Conservation (phyloP, 2,888 invertebrate species). For the Macrophya alboannulata region DNA sequence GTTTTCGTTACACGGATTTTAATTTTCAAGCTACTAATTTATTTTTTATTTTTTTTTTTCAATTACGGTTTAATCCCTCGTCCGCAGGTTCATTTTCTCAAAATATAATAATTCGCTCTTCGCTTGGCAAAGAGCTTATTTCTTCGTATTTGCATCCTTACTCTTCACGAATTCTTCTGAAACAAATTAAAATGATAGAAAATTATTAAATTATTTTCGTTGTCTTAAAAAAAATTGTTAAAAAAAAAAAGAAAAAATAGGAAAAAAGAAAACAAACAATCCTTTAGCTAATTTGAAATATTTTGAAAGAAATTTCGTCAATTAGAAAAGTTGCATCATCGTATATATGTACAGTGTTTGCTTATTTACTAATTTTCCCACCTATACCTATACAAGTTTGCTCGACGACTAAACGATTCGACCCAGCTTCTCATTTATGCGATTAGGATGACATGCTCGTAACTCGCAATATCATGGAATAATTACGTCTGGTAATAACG, state of each 20-base stretch:
- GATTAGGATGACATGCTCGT: conserved; percentile 50
- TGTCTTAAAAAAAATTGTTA: not conserved
- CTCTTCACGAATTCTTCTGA: conserved; percentile 39
- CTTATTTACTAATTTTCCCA: conserved; percentile 17
- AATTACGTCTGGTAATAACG: conserved; percentile 53
- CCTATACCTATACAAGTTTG: not conserved
- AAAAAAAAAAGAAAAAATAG: not conserved
- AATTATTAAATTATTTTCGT: not conserved
- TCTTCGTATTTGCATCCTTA: conserved; percentile 36
- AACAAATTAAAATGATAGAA: conserved; percentile 53
- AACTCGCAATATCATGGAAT: conserved; percentile 52
- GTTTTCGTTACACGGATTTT: not conserved
- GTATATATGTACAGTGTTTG: not conserved
- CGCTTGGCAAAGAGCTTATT: conserved; percentile 35
- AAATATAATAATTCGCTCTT: conserved; percentile 18
- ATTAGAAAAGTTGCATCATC: not conserved
- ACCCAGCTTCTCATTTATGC: conserved; percentile 33
- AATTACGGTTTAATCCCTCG: conserved; percentile 22
- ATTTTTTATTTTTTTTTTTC: conserved; percentile 14
- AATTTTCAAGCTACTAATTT: not conserved
- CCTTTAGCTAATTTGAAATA: not conserved
- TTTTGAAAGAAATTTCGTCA: not conserved
- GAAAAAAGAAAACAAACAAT: not conserved
- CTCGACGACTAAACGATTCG: conserved; percentile 32
- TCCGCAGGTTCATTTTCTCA: not conserved